phyloP scores from a whole-genome alignment of 2,888 invertebrate genomes.

The Coremacera marginata region DNA sequence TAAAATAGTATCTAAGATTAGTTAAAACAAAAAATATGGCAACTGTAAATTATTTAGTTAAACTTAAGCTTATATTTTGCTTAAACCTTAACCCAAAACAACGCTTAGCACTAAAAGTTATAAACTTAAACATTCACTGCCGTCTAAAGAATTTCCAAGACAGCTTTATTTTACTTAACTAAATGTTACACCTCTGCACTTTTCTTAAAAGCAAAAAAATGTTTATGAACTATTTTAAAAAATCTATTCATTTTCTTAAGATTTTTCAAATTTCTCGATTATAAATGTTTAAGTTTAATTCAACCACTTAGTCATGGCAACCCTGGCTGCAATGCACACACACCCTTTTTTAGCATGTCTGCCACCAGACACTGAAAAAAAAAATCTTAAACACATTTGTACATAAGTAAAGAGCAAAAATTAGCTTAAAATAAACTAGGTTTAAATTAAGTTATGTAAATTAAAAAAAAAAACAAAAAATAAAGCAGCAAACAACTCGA shows the following conservation, averaged over 20 bases:
- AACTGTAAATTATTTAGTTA: conserved; percentile 18
- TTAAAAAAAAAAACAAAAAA: not conserved
- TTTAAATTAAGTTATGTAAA: conserved; percentile 1
- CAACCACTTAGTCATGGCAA: not conserved
- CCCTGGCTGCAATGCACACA: not conserved
- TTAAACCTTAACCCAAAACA: not conserved
- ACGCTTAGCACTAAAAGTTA: not conserved
- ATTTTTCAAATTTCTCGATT: not conserved
- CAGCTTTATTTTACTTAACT: too few relatives aligned
- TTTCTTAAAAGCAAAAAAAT: too few relatives aligned
- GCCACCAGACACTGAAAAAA: not conserved
- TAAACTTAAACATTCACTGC: conserved; percentile 22
- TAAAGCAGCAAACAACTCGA: conserved; percentile 27
- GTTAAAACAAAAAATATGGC: not conserved
- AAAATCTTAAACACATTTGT: not conserved
- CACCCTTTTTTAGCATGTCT: not conserved
- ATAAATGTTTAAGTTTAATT: not conserved
- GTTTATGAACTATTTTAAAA: too few relatives aligned
- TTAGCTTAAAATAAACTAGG: conserved; percentile 2
- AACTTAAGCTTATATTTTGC: not conserved
- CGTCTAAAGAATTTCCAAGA: not conserved
- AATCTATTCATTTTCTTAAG: not conserved
- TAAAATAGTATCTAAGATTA: not conserved
- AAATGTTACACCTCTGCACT: too few relatives aligned
- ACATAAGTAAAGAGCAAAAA: not conserved